Evolutionary conservation across 2,113 vertebrate genomes (phyloP).

Genomic region (Phrynosoma platyrhinos): DNA sequence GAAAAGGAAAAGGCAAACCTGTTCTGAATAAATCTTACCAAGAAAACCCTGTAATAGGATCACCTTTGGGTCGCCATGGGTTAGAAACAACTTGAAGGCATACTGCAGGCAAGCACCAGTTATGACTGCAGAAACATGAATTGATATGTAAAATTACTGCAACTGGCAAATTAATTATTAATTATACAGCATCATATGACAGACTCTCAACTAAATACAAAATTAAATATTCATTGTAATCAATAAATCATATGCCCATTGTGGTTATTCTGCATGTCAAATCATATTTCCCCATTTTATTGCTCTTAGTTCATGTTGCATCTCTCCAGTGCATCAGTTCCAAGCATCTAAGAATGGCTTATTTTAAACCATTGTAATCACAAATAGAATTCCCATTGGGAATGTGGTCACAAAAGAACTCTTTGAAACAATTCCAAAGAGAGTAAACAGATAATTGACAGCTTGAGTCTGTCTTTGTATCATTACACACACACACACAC

Average conservation of each 20-base stretch:
- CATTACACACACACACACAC: no score
- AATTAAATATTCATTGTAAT: constrained; percentile 69
- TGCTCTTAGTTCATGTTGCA: background rate
- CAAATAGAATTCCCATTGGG: background rate
- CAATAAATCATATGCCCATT: constrained; percentile 56
- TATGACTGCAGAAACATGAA: constrained; percentile 49
- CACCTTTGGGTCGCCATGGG: no score
- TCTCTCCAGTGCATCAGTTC: background rate
- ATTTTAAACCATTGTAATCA: constrained; percentile 23
- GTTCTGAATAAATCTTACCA: no score
- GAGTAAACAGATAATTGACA: background rate
- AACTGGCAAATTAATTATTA: constrained; percentile 55
- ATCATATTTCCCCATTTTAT: constrained; percentile 19
- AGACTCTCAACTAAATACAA: constrained; percentile 55
- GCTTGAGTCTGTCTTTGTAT: background rate
- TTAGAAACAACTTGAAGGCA: no score
- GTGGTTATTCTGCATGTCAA: background rate
- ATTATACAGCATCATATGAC: background rate
- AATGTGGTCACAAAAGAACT: constrained; percentile 34
- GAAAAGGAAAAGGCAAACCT: no score
- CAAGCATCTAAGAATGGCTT: background rate
- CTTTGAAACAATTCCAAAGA: background rate
- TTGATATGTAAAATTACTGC: constrained; percentile 57
- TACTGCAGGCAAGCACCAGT: background rate
- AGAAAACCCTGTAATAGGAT: no score